Evolutionary conservation across 2,797 vertebrate species (phyloP).

Genomic region (Enteromius viviparus): DNA sequence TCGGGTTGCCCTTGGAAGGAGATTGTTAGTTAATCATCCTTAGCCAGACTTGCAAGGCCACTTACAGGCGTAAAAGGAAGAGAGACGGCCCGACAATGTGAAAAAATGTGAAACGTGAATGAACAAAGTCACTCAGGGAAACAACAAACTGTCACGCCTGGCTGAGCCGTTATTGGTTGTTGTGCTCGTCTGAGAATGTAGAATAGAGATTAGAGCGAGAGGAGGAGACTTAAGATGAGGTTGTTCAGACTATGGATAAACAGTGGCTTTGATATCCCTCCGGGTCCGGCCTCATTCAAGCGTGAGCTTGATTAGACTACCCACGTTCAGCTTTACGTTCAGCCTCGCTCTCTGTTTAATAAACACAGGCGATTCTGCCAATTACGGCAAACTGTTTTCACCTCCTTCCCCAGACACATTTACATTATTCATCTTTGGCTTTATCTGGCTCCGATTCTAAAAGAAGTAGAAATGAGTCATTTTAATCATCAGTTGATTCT

Average conservation of each 20-base stretch:
- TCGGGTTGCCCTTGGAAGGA: constrained; percentile 12
- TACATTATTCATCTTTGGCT: constrained; percentile 61
- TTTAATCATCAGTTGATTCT: constrained; percentile 55
- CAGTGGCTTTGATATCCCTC: constrained; percentile 51
- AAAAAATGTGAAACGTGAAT: constrained; percentile 43
- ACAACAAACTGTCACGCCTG: constrained; percentile 37
- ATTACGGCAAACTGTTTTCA: constrained; percentile 52
- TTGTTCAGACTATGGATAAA: constrained; percentile 44
- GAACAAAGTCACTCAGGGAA: constrained; percentile 42
- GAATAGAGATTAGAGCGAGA: constrained; percentile 37
- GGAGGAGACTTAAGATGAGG: constrained; percentile 52
- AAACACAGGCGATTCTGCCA: constrained; percentile 56
- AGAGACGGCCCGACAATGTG: not conserved
- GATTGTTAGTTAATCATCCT: constrained; percentile 50
- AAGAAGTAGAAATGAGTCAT: constrained; percentile 49
- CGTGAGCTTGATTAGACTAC: constrained; percentile 40
- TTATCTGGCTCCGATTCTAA: constrained; percentile 35
- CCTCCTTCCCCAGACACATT: constrained; percentile 38
- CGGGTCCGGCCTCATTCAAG: constrained; percentile 47
- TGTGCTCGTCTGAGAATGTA: constrained; percentile 29
- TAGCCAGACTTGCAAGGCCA: constrained; percentile 39
- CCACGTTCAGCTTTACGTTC: constrained; percentile 47
- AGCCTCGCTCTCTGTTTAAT: constrained; percentile 38
- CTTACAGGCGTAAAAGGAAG: constrained; percentile 17
- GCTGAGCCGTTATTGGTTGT: constrained; percentile 39